Evolutionary conservation across 2,113 vertebrate species (phyloP), one percentile per base, ranked within the genome.

Genomic region (Rhinogobius similis): DNA sequence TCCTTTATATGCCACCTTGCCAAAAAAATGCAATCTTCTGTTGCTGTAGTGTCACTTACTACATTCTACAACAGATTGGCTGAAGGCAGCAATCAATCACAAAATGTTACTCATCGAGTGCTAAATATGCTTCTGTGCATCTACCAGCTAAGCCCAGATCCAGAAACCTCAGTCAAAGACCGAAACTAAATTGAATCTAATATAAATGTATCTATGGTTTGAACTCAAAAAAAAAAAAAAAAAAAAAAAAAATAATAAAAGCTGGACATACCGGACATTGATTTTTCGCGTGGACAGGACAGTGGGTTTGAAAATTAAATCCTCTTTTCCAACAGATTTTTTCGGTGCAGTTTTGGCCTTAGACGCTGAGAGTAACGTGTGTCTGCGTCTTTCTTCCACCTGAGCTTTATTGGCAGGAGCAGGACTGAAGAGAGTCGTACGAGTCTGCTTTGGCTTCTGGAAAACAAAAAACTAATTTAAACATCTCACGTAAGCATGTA

Each of bases 221-320:
- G 32, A n/a, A 2, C 8, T 21, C 7, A 3, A 9, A 48, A 1
- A 18, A n/a, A 50, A n/a, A 10, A 9, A 50, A 2, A 10, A 50
- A 50, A 50, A 10, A 9, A 21, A n/a, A 21, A 46, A 2, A 7
- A 50, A 21, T 36, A n/a, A 7, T 2, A 13, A 4, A 39, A 13
- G 20, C 2, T 16, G 0, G 1, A 53, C 87, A 82, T 91, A 98
- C 97, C 96, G 94, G 80, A 98, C 95, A 0, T 95, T 98, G 89
- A 96, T 95, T 90, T 95, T 97, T 64, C 93, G 87, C 21, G 93
- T 91, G 18, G 94, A 96, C 63, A 94, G 72, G 2, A 93, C 76
- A 0, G 91, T 90, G 5, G 90, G 94, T 67, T 86, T 93, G 82
- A 94, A 94, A 0, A 79, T 69, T 24, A 82, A 68, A 0, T 79